Percentiles rank a stretch among this genome's conserved stretches.
Evolutionary conservation across 1,140 invertebrate genomes (phyloP).

Genomic region (Scylla paramamosain): DNA sequence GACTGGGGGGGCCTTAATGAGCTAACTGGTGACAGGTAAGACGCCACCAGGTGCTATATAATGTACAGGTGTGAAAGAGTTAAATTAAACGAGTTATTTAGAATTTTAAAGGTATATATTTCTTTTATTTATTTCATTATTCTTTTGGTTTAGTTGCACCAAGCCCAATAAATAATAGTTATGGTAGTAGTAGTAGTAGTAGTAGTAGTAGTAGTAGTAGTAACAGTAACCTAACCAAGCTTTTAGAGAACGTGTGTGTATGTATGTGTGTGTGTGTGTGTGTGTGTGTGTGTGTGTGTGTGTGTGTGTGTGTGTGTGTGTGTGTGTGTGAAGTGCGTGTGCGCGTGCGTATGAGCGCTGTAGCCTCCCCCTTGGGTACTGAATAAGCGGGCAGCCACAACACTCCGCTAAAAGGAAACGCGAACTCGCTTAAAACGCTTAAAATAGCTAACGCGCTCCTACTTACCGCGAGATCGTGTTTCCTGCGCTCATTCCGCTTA

Average conservation of each 20-base stretch:
- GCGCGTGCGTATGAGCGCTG: neutral
- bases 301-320: constrained; percentile 21
- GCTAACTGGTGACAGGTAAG: neutral
- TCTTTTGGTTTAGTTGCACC: too few species aligned
- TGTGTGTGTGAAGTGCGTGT: constrained; percentile 37
- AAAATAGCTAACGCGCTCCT: neutral
- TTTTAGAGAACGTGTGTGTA: too few species aligned
- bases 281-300: neutral
- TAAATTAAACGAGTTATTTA: too few species aligned
- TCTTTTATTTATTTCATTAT: too few species aligned
- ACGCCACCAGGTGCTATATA: neutral
- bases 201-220: too few species aligned
- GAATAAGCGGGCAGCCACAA: neutral
- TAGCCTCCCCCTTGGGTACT: neutral
- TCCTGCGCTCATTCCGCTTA: neutral
- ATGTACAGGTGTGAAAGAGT: neutral
- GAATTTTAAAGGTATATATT: too few species aligned
- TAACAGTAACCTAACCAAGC: too few species aligned
- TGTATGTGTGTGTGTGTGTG: neutral
- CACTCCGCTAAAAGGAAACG: too few species aligned
- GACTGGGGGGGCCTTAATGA: neutral
- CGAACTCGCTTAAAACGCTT: neutral
- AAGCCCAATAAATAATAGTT: too few species aligned
- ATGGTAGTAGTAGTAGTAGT: too few species aligned
- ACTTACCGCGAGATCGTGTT: neutral